Evolutionary conservation across 2,113 vertebrate genomes (phyloP).

Genomic region (Stegostoma tigrinum): DNA sequence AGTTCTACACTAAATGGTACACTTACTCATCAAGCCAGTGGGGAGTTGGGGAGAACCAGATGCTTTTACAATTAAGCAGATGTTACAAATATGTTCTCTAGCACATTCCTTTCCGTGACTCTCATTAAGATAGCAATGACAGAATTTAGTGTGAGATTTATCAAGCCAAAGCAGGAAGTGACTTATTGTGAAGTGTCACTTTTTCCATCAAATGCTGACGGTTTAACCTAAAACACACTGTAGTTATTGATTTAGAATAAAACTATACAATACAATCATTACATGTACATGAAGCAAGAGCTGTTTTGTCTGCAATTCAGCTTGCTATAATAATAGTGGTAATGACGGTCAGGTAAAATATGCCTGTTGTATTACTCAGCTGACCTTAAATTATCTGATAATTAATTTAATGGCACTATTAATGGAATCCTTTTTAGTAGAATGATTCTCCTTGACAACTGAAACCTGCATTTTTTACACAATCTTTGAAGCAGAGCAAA

Average conservation of each 20-base stretch:
- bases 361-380: neutral
- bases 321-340: neutral
- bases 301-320: neutral
- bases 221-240: neutral
- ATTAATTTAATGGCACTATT: neutral
- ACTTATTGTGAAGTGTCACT: neutral
- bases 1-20: neutral
- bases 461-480: neutral
- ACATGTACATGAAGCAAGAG: neutral
- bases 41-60: neutral
- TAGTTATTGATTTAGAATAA: neutral
- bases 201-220: neutral
- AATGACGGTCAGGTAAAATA: neutral
- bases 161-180: slow-evolving; percentile 6
- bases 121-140: neutral
- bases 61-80: neutral
- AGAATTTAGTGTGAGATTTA: neutral
- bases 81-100: neutral
- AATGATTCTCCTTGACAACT: neutral
- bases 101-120: slow-evolving; percentile 3
- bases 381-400: neutral
- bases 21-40: neutral
- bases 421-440: neutral
- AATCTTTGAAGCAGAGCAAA: neutral
- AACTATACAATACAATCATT: neutral